Conservation (phyloP, 2,113 vertebrate species). For the Elaphurus davidianus region DNA sequence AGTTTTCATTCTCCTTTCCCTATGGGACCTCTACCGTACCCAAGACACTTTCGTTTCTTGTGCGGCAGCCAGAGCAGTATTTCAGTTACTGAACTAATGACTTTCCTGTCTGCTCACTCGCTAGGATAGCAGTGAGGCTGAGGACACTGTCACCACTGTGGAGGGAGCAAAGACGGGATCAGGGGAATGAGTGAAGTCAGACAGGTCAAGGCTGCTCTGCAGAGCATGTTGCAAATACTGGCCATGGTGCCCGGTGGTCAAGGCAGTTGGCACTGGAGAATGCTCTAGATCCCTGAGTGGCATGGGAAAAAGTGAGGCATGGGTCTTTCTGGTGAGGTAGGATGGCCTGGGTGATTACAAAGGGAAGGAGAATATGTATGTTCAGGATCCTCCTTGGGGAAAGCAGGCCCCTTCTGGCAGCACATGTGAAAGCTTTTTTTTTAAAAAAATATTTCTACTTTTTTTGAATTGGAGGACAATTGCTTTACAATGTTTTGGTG, state of each 20-base stretch:
- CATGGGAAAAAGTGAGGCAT: no score
- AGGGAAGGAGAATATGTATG: neutral
- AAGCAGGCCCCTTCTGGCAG: neutral
- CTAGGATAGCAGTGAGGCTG: neutral
- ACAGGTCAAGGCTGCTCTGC: neutral
- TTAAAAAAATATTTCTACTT: neutral
- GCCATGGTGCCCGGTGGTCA: neutral
- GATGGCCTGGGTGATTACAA: neutral
- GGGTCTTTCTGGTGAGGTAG: neutral
- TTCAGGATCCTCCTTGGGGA: neutral
- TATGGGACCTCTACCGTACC: neutral
- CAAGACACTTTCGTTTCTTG: neutral
- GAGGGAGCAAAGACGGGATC: neutral
- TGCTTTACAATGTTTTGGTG: neutral
- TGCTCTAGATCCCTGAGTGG: neutral
- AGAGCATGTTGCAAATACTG: neutral
- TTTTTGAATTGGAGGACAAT: neutral
- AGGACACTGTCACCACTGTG: neutral
- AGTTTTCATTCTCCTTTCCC: neutral
- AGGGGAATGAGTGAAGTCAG: neutral
- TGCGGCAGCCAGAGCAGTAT: neutral
- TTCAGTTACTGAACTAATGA: neutral
- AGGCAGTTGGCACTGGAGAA: neutral
- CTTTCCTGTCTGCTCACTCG: neutral
- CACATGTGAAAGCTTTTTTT: no score